A percentile compares a stretch with the other conserved stretches of the same genome.
phyloP scores from a whole-genome alignment of 2,888 invertebrate species.

The Chaitophorus viminalis region DNA sequence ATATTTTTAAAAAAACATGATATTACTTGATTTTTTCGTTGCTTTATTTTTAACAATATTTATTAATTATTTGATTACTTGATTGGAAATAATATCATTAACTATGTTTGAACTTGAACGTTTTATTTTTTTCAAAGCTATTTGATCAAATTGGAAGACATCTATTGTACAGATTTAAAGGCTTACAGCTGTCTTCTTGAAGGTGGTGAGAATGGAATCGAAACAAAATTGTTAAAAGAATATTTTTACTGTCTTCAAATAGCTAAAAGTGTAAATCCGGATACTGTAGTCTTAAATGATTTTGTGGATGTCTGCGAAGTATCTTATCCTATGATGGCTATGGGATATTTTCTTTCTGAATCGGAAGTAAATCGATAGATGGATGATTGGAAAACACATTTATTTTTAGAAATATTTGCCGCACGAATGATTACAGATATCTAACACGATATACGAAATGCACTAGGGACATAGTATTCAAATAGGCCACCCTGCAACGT shows the following conservation, averaged over 20 bases:
- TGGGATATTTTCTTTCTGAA: slow-evolving; percentile 55
- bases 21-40: too few species aligned
- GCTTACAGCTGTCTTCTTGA: slow-evolving; percentile 24
- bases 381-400: background rate
- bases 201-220: slow-evolving; percentile 2
- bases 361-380: slow-evolving; percentile 32
- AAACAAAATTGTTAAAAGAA: slow-evolving; percentile 10
- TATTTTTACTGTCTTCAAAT: slow-evolving; percentile 41
- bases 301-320: slow-evolving; percentile 9
- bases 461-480: background rate
- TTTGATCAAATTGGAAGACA: background rate
- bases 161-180: background rate
- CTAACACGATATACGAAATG: slow-evolving; percentile 26
- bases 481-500: background rate
- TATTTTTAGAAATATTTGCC: background rate
- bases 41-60: too few species aligned
- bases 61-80: too few species aligned
- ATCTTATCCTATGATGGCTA: slow-evolving; percentile 12
- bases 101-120: too few species aligned
- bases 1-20: too few species aligned
- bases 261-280: slow-evolving; percentile 12
- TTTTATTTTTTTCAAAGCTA: background rate
- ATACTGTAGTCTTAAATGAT: background rate
- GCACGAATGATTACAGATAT: slow-evolving; percentile 2
- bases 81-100: too few species aligned